A percentile compares a stretch with the other conserved stretches of the same genome.
These are phyloP conservation scores for Eospalax fontanierii DNA, from an alignment of 2,797 vertebrate species.

Conservation along the genomic window DNA sequence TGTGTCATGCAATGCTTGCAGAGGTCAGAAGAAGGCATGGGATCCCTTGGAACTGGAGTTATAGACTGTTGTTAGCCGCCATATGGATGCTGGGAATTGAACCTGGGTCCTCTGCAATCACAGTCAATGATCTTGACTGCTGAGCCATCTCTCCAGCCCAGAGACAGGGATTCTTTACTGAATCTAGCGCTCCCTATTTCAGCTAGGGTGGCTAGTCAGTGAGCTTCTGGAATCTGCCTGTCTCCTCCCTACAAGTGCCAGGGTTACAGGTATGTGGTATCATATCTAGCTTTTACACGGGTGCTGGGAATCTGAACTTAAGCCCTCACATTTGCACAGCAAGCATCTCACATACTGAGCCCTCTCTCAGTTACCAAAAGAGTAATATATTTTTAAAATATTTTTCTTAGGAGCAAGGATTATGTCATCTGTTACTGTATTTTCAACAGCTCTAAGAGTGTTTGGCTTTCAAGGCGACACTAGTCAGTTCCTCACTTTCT, in stretches of 20 bases:
- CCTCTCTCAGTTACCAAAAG: not conserved
- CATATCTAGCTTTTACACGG: not conserved
- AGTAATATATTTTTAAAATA: constrained; percentile 43
- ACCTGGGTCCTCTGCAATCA: too few relatives aligned
- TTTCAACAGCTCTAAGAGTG: constrained; percentile 53
- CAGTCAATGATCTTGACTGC: too few relatives aligned
- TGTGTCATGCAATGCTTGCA: too few relatives aligned
- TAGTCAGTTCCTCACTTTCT: constrained; percentile 69
- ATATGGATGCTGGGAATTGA: too few relatives aligned
- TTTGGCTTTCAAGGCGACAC: constrained; percentile 72
- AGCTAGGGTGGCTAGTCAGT: not conserved
- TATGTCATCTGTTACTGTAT: constrained; percentile 71
- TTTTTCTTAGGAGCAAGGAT: constrained; percentile 50
- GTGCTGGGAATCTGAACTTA: not conserved
- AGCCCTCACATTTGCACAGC: not conserved
- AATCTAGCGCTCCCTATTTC: not conserved
- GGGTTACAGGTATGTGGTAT: too few relatives aligned
- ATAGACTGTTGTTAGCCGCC: too few relatives aligned
- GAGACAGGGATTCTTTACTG: too few relatives aligned
- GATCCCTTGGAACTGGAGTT: too few relatives aligned
- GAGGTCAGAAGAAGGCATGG: too few relatives aligned
- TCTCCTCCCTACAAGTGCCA: not conserved
- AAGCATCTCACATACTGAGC: not conserved
- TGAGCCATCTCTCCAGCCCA: too few relatives aligned
- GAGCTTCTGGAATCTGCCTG: not conserved